Percentiles rank a stretch among this genome's conserved stretches.
Evolutionary conservation across 2,888 invertebrate genomes (phyloP).

Genomic region (Sicus ferrugineus): DNA sequence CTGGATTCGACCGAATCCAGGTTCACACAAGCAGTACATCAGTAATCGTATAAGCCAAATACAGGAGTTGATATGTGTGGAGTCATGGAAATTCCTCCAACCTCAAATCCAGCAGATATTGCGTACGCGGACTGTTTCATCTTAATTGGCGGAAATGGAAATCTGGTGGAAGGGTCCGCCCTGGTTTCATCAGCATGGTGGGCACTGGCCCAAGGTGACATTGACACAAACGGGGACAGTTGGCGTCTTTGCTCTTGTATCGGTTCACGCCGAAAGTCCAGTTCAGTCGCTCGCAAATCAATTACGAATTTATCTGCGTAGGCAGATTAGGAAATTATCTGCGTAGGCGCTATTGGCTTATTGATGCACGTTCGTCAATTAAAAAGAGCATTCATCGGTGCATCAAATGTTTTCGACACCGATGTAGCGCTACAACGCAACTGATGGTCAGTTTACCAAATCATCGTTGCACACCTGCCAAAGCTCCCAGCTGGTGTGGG

Average conservation of each 20-base stretch:
- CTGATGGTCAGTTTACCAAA: background rate
- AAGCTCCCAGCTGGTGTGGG: constrained; percentile 21
- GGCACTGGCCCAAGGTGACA: background rate
- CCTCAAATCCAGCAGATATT: background rate
- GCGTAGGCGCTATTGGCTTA: background rate
- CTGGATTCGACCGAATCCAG: constrained; percentile 12
- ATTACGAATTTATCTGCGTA: background rate
- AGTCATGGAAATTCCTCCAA: background rate
- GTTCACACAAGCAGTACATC: background rate
- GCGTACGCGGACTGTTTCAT: background rate
- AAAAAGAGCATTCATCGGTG: background rate
- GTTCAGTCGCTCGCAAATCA: too few species aligned
- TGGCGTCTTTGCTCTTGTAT: background rate
- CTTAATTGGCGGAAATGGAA: background rate
- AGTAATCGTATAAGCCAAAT: background rate
- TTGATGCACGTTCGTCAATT: background rate
- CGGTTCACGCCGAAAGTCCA: too few species aligned
- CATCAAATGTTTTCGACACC: background rate
- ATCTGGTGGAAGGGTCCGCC: background rate
- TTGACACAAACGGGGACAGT: background rate
- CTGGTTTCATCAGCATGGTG: background rate
- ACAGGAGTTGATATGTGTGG: background rate
- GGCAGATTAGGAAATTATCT: background rate
- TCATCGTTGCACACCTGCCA: background rate
- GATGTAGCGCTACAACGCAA: background rate